Evolutionary conservation across 1,140 invertebrate species (phyloP).

Genomic region (Zophobas morio): DNA sequence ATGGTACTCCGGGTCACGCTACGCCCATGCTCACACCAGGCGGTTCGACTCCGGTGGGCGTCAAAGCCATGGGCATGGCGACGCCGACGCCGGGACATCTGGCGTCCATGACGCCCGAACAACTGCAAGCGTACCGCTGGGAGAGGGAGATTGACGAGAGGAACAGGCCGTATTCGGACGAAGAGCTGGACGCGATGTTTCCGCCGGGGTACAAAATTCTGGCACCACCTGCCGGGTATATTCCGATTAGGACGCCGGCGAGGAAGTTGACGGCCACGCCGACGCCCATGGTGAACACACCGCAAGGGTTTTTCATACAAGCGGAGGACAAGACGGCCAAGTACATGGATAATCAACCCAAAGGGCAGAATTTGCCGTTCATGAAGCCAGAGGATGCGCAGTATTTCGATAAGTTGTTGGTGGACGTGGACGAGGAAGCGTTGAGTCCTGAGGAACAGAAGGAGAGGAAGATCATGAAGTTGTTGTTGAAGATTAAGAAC

Average conservation of each 20-base stretch:
- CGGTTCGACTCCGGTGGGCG: conserved; percentile 92
- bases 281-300: conserved; percentile 88
- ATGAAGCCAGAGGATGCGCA: conserved; percentile 99
- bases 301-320: conserved; percentile 97
- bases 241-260: conserved; percentile 97
- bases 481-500: conserved; percentile 99
- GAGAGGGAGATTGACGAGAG: conserved; percentile 98
- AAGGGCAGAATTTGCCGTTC: conserved; percentile 93
- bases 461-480: conserved; percentile 99
- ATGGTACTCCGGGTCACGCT: conserved; percentile 76
- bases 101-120: conserved; percentile 98
- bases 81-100: conserved; percentile 97
- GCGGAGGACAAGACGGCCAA: conserved; percentile 87
- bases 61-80: conserved; percentile 97
- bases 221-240: conserved; percentile 94
- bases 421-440: conserved; percentile 98
- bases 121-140: conserved; percentile 98
- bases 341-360: conserved; percentile 97
- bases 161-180: conserved; percentile 95
- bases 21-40: conserved; percentile 82
- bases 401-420: conserved; percentile 98
- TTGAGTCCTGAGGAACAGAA: conserved; percentile 97
- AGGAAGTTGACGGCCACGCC: conserved; percentile 97
- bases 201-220: conserved; percentile 98
- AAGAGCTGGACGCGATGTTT: conserved; percentile 97